Conservation (phyloP, 2,888 invertebrate species). For the Dascillus cervinus region DNA sequence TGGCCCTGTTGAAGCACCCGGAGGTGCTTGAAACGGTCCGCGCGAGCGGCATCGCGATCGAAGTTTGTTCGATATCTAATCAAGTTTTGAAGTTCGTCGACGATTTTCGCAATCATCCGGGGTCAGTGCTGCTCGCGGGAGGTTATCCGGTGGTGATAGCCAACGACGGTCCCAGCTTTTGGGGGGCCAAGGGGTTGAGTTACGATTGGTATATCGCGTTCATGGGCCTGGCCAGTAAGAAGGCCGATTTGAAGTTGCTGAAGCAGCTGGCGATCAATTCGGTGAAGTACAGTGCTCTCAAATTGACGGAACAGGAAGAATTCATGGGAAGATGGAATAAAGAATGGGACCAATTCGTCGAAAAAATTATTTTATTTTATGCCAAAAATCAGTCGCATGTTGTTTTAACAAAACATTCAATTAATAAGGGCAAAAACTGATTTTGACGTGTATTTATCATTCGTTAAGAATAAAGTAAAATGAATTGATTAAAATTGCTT, state of each 20-base stretch:
- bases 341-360: conserved; percentile 41
- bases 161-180: conserved; percentile 58
- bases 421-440: too few relatives aligned
- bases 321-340: conserved; percentile 47
- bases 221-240: conserved; percentile 57
- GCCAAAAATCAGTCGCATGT: too few relatives aligned
- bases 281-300: conserved; percentile 54
- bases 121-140: conserved; percentile 52
- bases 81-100: conserved; percentile 55
- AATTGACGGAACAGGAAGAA: conserved; percentile 36
- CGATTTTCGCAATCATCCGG: conserved; percentile 67
- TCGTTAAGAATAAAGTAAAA: too few relatives aligned
- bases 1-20: conserved; percentile 62
- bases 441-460: too few relatives aligned
- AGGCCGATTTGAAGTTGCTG: conserved; percentile 56
- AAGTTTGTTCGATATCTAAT: conserved; percentile 69
- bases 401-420: too few relatives aligned
- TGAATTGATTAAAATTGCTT: too few relatives aligned
- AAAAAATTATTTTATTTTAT: too few relatives aligned
- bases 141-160: conserved; percentile 62
- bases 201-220: conserved; percentile 70
- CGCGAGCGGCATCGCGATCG: conserved; percentile 54
- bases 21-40: conserved; percentile 48
- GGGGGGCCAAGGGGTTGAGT: conserved; percentile 60
- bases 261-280: conserved; percentile 66